A percentile compares a stretch with the other conserved stretches of the same genome.
Evolutionary conservation across 1,140 invertebrate genomes (phyloP).

Genomic region (Macrobrachium nipponense): DNA sequence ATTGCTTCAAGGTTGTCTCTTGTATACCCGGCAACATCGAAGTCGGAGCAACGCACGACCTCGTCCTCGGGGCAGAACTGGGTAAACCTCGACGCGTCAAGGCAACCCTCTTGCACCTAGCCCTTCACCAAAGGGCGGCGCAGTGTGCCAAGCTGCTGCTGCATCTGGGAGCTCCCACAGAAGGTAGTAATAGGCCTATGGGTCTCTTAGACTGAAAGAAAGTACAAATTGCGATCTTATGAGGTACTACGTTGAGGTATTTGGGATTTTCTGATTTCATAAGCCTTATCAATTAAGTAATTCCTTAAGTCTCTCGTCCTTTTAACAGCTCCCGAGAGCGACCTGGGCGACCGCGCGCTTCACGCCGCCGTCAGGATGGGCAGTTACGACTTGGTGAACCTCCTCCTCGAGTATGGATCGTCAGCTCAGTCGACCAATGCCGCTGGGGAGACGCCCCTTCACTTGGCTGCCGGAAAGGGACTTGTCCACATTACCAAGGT

Average conservation of each 20-base stretch:
- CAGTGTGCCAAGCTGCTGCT: conserved; percentile 49
- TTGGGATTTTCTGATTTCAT: too few relatives aligned
- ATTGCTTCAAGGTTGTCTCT: conserved; percentile 24
- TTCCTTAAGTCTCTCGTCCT: neutral
- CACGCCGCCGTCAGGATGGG: conserved; percentile 26
- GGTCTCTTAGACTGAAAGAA: too few relatives aligned
- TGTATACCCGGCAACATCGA: conserved; percentile 50
- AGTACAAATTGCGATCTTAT: too few relatives aligned
- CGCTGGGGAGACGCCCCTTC: conserved; percentile 40
- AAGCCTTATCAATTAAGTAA: neutral
- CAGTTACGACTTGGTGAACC: conserved; percentile 22
- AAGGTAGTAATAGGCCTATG: conserved; percentile 29
- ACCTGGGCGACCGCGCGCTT: conserved; percentile 31
- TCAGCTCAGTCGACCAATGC: conserved; percentile 27
- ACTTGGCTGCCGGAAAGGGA: conserved; percentile 42
- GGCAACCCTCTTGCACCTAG: conserved; percentile 31
- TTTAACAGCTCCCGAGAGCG: conserved; percentile 23
- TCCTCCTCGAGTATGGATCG: conserved; percentile 42
- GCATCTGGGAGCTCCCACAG: conserved; percentile 24
- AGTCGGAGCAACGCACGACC: conserved; percentile 27
- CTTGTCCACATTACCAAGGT: conserved; percentile 15
- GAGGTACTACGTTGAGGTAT: too few relatives aligned
- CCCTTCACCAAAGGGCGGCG: conserved; percentile 30
- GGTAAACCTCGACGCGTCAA: neutral
- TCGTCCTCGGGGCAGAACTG: conserved; percentile 3